phyloP scores from a whole-genome alignment of 2,113 vertebrate genomes.

The Damaliscus lunatus region DNA sequence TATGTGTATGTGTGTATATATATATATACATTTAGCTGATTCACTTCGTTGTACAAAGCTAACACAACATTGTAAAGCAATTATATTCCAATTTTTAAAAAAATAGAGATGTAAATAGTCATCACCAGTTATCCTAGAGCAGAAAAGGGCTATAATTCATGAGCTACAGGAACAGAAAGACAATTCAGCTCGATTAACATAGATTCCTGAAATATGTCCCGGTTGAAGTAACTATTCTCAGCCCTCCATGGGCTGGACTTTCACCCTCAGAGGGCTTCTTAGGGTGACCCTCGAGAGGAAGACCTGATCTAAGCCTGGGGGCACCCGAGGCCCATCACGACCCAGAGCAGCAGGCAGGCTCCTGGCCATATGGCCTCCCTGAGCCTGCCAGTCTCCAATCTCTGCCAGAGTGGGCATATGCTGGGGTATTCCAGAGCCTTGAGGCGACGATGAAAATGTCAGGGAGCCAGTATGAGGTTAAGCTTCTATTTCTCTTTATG shows the following conservation, averaged over 20 bases:
- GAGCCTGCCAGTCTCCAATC: neutral
- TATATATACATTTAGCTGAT: neutral
- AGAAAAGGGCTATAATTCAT: neutral
- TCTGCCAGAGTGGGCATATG: constrained; percentile 50
- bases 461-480: neutral
- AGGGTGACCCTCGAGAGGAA: neutral
- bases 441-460: constrained; percentile 33
- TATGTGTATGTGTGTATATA: too few relatives aligned
- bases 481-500: constrained; percentile 17
- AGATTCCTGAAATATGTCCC: neutral
- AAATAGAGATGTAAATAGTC: neutral
- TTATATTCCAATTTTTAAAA: neutral
- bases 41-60: neutral
- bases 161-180: neutral
- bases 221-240: neutral
- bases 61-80: neutral
- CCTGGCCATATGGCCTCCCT: constrained; percentile 33
- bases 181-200: neutral
- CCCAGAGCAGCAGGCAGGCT: neutral
- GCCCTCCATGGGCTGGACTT: neutral
- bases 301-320: neutral
- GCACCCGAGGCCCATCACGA: neutral
- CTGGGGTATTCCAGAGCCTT: constrained; percentile 30
- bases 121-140: neutral
- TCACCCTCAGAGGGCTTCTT: neutral